Base-by-base conservation (phyloP, 2,797 vertebrate genomes). In the Mastacembelus armatus region DNA sequence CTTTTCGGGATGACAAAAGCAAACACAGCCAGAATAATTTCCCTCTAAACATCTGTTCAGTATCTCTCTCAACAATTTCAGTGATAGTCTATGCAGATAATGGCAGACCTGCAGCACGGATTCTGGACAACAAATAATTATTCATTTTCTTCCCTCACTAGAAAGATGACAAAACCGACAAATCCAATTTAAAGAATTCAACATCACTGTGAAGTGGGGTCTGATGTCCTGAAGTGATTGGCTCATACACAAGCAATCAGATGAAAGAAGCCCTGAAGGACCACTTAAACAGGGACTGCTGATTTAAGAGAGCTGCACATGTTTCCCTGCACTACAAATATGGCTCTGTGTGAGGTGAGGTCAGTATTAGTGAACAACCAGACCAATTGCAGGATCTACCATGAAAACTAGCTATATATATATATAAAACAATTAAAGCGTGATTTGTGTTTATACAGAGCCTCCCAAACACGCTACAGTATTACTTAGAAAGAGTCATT, bases 191-290 rank as follows among this genome's bases (percentile, higher is more conserved):
- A 69, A 75, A 81, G 71, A 79, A 69, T 65, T 78, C 65, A 72
- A 16, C 64, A 63, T 68, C 27, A 35, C 59, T 21, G 49, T 82
- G 77, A 80, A 85, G 85, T 86, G 73, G 58, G 56, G 78, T 85
- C 79, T 85, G 81, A 90, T 83, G 75, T 82, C 78, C 66, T 93
- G 67, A 91, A 95, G 91, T 92, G 92, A 94, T 93, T 94, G 91
- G 88, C 87, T 87, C 87, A 84, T 87, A 83, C 74, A 73, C 83
- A 85, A 67, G 90, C 91, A 94, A 94, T 95, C 93, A 94, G 85
- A 83, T 57, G 50, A 79, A 68, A 90, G 85, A 79, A 77, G 78
- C 61, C 30, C 62, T 83, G 69, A 81, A 93, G 90, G 83, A 48
- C 30, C 90, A 79, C 91, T 93, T 85, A 7, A 55, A 68, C n/a